Conservation (phyloP, 2,797 vertebrate species). For the Catostomus latipinnis region DNA sequence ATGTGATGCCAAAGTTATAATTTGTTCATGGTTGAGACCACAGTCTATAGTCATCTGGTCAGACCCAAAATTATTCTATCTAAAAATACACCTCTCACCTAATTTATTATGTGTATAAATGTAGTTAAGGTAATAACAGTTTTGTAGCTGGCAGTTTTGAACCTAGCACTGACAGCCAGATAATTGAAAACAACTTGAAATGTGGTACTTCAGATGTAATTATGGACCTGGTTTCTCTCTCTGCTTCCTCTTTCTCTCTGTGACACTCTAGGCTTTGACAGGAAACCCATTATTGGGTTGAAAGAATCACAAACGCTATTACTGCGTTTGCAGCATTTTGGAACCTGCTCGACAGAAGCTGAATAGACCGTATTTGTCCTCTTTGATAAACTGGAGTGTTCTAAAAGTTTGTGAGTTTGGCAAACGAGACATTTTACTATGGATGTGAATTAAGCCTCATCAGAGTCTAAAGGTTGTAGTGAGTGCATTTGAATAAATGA, state of each 20-base stretch:
- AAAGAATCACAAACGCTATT: constrained; percentile 48
- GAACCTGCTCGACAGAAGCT: constrained; percentile 20
- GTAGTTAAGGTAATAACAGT: constrained; percentile 51
- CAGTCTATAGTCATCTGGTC: background rate
- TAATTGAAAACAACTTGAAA: constrained; percentile 59
- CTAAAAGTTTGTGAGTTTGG: constrained; percentile 22
- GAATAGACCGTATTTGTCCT: constrained; percentile 34
- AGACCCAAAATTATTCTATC: constrained; percentile 33
- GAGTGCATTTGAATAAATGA: constrained; percentile 18
- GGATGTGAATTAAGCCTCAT: constrained; percentile 39
- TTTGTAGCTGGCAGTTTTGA: constrained; percentile 32
- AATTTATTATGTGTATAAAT: constrained; percentile 51
- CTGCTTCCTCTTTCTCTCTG: constrained; percentile 1
- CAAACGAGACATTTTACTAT: constrained; percentile 25
- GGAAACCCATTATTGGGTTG: constrained; percentile 53
- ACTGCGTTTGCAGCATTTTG: constrained; percentile 41
- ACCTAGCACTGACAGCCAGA: constrained; percentile 49
- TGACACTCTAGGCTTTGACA: constrained; percentile 40
- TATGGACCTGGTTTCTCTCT: constrained; percentile 41
- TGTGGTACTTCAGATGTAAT: constrained; percentile 59
- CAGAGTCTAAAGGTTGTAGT: constrained; percentile 5
- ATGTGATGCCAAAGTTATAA: background rate
- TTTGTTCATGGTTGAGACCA: background rate
- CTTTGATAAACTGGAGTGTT: constrained; percentile 46
- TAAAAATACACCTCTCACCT: constrained; percentile 44